Evolutionary conservation across 2,113 vertebrate species (phyloP).

Genomic region (Candoia aspera): DNA sequence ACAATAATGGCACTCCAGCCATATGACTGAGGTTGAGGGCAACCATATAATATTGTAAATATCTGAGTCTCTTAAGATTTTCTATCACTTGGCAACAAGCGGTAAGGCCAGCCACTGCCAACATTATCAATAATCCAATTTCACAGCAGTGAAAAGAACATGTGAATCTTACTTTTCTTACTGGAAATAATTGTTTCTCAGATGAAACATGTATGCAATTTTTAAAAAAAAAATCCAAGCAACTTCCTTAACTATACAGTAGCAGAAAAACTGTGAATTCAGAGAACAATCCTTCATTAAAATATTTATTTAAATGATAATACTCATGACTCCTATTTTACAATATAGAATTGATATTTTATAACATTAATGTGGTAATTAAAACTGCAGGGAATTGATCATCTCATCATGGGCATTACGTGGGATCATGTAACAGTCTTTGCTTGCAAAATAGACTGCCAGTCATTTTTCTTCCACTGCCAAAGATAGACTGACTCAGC

Average conservation of each 20-base stretch:
- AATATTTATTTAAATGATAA: background rate
- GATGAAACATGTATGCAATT: background rate
- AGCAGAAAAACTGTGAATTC: background rate
- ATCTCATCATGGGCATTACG: background rate
- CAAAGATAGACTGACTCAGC: conserved; percentile 45
- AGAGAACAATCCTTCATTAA: background rate
- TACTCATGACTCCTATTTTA: background rate
- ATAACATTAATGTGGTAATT: conserved; percentile 12
- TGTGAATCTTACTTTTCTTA: background rate
- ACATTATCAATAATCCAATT: background rate
- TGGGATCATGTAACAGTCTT: conserved; percentile 9
- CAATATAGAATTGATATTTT: background rate
- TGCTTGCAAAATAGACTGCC: conserved; percentile 59
- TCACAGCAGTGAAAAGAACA: fast-evolving
- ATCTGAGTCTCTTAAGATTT: conserved; percentile 33
- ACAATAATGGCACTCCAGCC: background rate
- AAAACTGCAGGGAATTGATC: conserved; percentile 20
- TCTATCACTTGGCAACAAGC: background rate
- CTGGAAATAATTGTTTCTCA: background rate
- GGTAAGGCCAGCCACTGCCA: background rate
- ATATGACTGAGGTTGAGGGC: background rate
- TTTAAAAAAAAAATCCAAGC: background rate
- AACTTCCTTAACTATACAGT: background rate
- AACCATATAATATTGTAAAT: conserved; percentile 26
- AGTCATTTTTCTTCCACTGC: conserved; percentile 43